Evolutionary conservation across 1,140 invertebrate species (phyloP).

Genomic region (Drosophila saltans): DNA sequence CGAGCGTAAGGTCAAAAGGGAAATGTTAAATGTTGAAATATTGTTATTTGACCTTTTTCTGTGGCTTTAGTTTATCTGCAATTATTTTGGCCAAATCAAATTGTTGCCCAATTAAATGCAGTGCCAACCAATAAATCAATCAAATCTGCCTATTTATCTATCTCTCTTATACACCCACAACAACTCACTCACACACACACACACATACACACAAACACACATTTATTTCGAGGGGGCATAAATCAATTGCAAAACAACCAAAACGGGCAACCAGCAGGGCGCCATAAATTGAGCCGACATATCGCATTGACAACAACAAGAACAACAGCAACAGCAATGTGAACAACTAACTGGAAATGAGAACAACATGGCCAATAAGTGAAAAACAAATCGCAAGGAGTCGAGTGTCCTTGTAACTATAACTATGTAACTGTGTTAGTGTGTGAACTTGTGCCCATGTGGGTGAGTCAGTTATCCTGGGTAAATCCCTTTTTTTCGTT

Average conservation of each 20-base stretch:
- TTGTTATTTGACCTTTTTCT: slow-evolving; percentile 6
- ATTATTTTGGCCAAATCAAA: slow-evolving; percentile 35
- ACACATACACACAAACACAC: slow-evolving; percentile 22
- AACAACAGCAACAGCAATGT: slow-evolving; percentile 7
- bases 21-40: slow-evolving; percentile 19
- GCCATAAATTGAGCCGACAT: slow-evolving; percentile 63
- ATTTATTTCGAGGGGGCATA: slow-evolving; percentile 32
- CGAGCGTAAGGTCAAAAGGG: too few species aligned
- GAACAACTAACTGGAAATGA: slow-evolving; percentile 25
- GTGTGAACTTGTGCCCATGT: neutral
- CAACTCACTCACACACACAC: slow-evolving; percentile 38
- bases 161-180: slow-evolving; percentile 37
- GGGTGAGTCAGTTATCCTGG: slow-evolving; percentile 26
- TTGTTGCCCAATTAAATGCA: slow-evolving; percentile 56
- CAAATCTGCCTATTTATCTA: slow-evolving; percentile 52
- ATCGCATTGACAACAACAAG: slow-evolving; percentile 51
- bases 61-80: slow-evolving; percentile 22
- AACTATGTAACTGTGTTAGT: neutral
- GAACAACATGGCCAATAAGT: slow-evolving; percentile 42
- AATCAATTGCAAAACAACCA: slow-evolving; percentile 63
- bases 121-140: slow-evolving; percentile 58
- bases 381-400: slow-evolving; percentile 47
- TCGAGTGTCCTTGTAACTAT: slow-evolving; percentile 14
- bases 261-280: slow-evolving; percentile 48
- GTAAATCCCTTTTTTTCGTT: slow-evolving; percentile 9